Percentiles rank a stretch among this genome's conserved stretches.
Evolutionary conservation across 2,797 vertebrate species (phyloP).

Genomic region (Selene dorsalis): DNA sequence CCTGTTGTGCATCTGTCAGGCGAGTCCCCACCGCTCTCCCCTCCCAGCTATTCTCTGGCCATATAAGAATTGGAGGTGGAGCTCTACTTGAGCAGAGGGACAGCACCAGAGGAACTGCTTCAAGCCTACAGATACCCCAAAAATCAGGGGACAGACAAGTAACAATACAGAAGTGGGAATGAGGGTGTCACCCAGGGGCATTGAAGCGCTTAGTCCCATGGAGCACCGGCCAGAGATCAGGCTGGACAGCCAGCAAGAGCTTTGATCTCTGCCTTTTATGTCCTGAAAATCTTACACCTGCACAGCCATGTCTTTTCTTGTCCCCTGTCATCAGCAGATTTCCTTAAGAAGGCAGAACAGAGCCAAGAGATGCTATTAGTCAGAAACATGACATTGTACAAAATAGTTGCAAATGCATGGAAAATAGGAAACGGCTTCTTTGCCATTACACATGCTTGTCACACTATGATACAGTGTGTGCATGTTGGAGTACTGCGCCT

Average conservation of each 20-base stretch:
- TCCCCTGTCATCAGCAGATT: conserved; percentile 46
- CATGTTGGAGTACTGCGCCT: conserved; percentile 3
- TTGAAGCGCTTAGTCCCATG: conserved; percentile 57
- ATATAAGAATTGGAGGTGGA: conserved; percentile 65
- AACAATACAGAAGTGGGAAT: conserved; percentile 62
- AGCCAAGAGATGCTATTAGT: conserved; percentile 21
- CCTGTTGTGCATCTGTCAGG: conserved; percentile 81
- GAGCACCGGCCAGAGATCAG: conserved; percentile 62
- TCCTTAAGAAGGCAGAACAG: conserved; percentile 25
- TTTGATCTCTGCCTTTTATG: conserved; percentile 78
- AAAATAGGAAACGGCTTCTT: conserved; percentile 17
- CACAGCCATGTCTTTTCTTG: conserved; percentile 49
- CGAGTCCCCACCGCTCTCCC: conserved; percentile 37
- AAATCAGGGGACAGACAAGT: conserved; percentile 37
- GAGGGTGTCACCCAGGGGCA: conserved; percentile 68
- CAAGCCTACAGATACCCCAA: conserved; percentile 38
- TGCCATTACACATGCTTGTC: neutral
- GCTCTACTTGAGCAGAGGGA: conserved; percentile 48
- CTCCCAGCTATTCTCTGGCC: conserved; percentile 56
- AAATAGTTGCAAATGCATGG: conserved; percentile 3
- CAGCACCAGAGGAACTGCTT: conserved; percentile 48
- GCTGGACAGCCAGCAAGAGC: conserved; percentile 45
- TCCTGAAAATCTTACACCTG: conserved; percentile 72
- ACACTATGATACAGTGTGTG: conserved; percentile 8
- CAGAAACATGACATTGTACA: neutral